Base-by-base conservation (phyloP, 2,797 vertebrate species). In the Galagoides demidoff region DNA sequence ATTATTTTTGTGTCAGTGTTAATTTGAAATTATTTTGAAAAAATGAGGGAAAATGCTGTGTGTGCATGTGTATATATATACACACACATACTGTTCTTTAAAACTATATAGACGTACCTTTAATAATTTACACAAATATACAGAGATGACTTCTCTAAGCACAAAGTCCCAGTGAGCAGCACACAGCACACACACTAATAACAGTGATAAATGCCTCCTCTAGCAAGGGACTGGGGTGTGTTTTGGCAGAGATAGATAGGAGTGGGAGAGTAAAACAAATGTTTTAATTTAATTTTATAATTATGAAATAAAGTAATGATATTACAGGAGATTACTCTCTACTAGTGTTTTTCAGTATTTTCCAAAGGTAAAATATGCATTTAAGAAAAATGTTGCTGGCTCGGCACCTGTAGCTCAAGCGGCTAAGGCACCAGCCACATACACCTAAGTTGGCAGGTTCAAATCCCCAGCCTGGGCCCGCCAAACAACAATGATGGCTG, bases 21-120 rank as follows among this genome's bases (percentile, higher is more conserved):
- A 92, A 84, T 74, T 91, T 95, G 17, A 20, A 25, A 59, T 90
- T 17, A 93, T 61, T 94, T 94, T 59, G 16, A 64, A 70, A 73
- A 82, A 52, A 71, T 49, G 39, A 59, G 13, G 23, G 17, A 52
- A 52, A 52, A 52, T 52, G 14, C 49, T 52, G 14, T 17, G 49
- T 49, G 49, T 43, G 39, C 39, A 43, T 64, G 8, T 5, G 8
- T 5, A 37, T 49, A 45, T 63, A 66, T n/a, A 66, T 27, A 6
- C 37, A 37, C 34, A 45, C 49, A 66, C 25, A 57, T n/a, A 7
- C 49, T 49, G 23, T 78, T 66, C n/a, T 89, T 66, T 52, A 57
- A 57, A 57, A 71, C 49, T 7, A 39, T n/a, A 43, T 2, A 29
- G 9, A 59, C 52, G 17, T 20, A 39, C 39, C 23, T 81, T 59